These are phyloP conservation scores for Lasius platythorax DNA, from an alignment of 2,888 invertebrate species.

Conservation along the genomic window DNA sequence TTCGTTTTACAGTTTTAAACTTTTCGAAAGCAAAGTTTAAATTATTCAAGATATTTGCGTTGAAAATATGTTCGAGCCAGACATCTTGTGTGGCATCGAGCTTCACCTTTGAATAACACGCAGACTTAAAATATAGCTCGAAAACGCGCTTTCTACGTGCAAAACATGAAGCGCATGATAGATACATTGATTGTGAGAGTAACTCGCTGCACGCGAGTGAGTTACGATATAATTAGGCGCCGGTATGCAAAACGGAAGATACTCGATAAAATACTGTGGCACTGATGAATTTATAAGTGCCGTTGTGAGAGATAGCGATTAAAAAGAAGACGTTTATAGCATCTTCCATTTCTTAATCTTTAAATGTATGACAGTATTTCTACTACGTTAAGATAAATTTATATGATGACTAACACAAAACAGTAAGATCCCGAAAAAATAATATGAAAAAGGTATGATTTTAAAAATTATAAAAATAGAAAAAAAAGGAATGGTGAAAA, in stretches of 20 bases:
- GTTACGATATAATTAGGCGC: conserved; percentile 47
- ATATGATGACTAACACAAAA: not conserved
- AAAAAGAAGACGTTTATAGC: conserved; percentile 9
- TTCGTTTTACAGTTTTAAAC: not conserved
- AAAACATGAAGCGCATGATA: conserved; percentile 36
- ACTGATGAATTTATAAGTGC: conserved; percentile 53
- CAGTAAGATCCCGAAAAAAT: not conserved
- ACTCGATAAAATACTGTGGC: conserved; percentile 33
- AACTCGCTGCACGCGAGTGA: conserved; percentile 51
- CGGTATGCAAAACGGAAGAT: conserved; percentile 39
- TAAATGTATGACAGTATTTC: not conserved
- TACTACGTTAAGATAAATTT: not conserved
- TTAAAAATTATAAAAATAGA: not conserved
- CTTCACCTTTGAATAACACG: conserved; percentile 35
- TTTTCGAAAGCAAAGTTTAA: conserved; percentile 26
- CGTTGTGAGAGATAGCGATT: conserved; percentile 16
- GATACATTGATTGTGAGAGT: conserved; percentile 12
- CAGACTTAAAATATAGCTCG: conserved; percentile 8
- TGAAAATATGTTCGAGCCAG: conserved; percentile 8
- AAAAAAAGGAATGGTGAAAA: too few relatives aligned
- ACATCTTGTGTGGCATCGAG: conserved; percentile 41
- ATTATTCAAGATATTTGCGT: conserved; percentile 31
- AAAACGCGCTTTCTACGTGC: conserved; percentile 34
- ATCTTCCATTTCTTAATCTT: conserved; percentile 16
- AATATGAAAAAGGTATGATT: not conserved